Conservation (phyloP, 2,113 vertebrate species). For the Daphoenositta chrysoptera region DNA sequence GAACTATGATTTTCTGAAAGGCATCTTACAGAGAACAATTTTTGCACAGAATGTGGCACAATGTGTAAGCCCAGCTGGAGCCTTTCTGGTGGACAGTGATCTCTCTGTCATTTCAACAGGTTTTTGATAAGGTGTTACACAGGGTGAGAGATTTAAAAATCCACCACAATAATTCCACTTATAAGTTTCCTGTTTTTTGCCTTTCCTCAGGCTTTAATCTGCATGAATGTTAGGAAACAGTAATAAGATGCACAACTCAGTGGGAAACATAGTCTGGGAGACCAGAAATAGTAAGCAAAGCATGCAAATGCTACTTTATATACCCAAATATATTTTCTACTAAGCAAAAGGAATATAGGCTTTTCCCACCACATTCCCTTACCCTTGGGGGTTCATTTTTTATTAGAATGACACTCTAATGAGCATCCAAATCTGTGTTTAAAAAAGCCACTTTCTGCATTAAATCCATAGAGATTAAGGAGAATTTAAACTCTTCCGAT, state of each 20-base stretch:
- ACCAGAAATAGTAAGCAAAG: constrained; percentile 12
- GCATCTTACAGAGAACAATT: neutral
- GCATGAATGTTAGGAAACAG: neutral
- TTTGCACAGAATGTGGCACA: neutral
- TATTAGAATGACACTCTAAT: neutral
- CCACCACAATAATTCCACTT: neutral
- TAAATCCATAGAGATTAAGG: neutral
- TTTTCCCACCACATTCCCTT: constrained; percentile 9
- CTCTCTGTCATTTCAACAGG: neutral
- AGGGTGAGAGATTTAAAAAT: neutral
- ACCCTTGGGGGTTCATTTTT: neutral
- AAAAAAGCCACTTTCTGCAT: neutral
- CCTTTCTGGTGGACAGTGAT: neutral
- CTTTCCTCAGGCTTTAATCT: neutral
- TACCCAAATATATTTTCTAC: neutral
- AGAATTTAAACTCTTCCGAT: neutral
- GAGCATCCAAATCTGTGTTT: neutral
- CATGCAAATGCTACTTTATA: neutral
- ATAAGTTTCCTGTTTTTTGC: neutral
- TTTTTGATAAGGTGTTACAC: neutral
- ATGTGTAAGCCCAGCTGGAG: neutral
- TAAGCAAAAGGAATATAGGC: neutral
- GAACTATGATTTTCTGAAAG: neutral
- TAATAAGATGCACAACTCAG: neutral
- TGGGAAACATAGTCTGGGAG: neutral